These are phyloP conservation scores for Lycaena phlaeas DNA, from an alignment of 2,888 invertebrate species.

Conservation along the genomic window DNA sequence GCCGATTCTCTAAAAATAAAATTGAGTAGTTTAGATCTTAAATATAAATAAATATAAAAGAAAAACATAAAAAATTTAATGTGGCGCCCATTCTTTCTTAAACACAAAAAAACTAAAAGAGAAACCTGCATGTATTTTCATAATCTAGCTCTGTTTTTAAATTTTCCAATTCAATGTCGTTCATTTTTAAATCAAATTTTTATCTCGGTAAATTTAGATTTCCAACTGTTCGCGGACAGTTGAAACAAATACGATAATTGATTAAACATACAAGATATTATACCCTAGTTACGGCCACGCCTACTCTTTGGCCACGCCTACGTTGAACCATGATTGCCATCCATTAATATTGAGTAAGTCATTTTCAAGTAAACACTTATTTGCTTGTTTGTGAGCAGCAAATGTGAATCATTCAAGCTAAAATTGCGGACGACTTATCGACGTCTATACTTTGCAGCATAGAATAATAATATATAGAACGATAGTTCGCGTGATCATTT, in stretches of 20 bases:
- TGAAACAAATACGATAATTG: slow-evolving; percentile 14
- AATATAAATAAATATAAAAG: no score
- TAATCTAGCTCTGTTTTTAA: slow-evolving; percentile 62
- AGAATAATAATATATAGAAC: no score
- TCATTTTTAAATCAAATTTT: slow-evolving; percentile 37
- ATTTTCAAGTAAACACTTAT: no score
- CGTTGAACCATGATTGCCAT: no score
- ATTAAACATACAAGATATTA: slow-evolving; percentile 24
- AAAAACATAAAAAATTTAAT: no score
- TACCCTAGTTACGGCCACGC: slow-evolving; percentile 19
- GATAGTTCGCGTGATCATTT: no score
- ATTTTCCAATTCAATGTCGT: slow-evolving; percentile 58
- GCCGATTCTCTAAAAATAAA: slow-evolving; percentile 47
- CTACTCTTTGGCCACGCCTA: not conserved
- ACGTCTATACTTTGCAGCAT: no score
- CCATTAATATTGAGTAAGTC: no score
- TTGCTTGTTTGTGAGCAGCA: no score
- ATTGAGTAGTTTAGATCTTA: not conserved
- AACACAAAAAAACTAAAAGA: not conserved
- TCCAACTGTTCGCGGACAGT: not conserved
- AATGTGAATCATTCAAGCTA: no score
- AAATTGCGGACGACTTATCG: no score
- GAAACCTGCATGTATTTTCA: slow-evolving; percentile 57
- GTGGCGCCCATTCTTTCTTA: not conserved
- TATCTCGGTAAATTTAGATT: no score